A percentile compares a stretch with the other conserved stretches of the same genome.
Evolutionary conservation across 2,113 vertebrate genomes (phyloP).

Genomic region (Myrmecophaga tridactyla): DNA sequence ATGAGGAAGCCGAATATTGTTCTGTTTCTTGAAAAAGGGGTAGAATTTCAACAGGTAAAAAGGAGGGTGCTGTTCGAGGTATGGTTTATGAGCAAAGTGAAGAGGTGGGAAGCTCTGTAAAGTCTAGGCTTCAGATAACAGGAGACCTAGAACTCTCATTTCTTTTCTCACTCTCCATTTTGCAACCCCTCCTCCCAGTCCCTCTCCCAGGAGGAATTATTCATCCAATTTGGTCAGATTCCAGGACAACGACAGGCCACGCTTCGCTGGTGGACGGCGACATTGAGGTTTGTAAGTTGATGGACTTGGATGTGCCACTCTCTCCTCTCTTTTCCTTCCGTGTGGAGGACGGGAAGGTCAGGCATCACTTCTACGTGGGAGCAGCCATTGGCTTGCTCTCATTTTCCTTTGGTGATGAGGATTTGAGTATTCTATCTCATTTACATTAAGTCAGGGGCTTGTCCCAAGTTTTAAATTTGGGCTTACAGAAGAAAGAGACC

Average conservation of each 20-base stretch:
- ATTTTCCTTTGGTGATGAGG: not conserved
- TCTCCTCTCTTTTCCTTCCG: not conserved
- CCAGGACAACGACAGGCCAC: too few species aligned
- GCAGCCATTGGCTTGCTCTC: not conserved
- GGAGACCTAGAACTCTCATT: not conserved
- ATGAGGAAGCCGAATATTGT: conserved; percentile 12
- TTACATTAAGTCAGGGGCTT: not conserved
- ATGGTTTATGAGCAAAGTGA: not conserved
- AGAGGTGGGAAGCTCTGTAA: not conserved
- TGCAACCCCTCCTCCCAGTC: too few species aligned
- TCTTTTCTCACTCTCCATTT: too few species aligned
- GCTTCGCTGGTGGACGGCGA: not conserved
- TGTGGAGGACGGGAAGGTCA: not conserved
- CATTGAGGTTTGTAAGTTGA: not conserved
- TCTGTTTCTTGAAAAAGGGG: not conserved
- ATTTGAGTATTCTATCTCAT: not conserved
- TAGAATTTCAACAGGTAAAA: not conserved
- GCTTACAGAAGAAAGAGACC: not conserved
- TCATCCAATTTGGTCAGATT: not conserved
- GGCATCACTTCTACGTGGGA: not conserved
- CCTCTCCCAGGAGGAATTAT: not conserved
- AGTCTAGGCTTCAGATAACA: not conserved
- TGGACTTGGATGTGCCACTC: not conserved
- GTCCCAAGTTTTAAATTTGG: not conserved
- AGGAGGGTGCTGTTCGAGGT: not conserved